A percentile compares a stretch with the other conserved stretches of the same genome.
Evolutionary conservation across 2,888 invertebrate genomes (phyloP).

Genomic region (Sipha maydis): DNA sequence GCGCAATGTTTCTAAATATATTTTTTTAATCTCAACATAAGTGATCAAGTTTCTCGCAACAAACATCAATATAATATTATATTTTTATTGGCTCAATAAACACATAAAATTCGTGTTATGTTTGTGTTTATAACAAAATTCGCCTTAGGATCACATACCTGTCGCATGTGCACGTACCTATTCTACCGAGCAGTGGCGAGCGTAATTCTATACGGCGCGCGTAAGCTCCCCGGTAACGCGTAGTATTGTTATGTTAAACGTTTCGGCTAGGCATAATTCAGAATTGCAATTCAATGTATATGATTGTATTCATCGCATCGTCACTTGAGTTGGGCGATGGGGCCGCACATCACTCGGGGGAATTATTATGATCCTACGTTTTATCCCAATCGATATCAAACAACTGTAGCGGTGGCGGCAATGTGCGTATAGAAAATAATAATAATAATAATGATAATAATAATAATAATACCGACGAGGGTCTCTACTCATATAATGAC

Average conservation of each 20-base stretch:
- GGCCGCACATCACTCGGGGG: conserved; percentile 36
- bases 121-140: conserved; percentile 16
- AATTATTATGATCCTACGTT: conserved; percentile 45
- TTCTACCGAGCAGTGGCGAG: too few species aligned
- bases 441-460: not conserved
- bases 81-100: not conserved
- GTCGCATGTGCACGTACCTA: not conserved
- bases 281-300: not conserved
- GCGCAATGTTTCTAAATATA: not conserved
- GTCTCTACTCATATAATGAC: not conserved
- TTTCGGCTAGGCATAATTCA: not conserved
- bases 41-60: not conserved
- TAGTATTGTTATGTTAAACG: not conserved
- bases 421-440: not conserved
- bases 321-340: not conserved
- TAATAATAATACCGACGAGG: conserved; percentile 42
- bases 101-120: not conserved
- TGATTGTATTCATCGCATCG: not conserved
- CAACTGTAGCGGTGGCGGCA: not conserved
- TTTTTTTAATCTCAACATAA: not conserved
- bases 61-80: not conserved
- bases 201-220: not conserved
- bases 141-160: not conserved
- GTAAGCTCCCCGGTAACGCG: not conserved
- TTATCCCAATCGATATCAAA: conserved; percentile 58